Evolutionary conservation across 2,888 invertebrate species (phyloP), one percentile per base, ranked within the genome.

Genomic region (Icerya purchasi): DNA sequence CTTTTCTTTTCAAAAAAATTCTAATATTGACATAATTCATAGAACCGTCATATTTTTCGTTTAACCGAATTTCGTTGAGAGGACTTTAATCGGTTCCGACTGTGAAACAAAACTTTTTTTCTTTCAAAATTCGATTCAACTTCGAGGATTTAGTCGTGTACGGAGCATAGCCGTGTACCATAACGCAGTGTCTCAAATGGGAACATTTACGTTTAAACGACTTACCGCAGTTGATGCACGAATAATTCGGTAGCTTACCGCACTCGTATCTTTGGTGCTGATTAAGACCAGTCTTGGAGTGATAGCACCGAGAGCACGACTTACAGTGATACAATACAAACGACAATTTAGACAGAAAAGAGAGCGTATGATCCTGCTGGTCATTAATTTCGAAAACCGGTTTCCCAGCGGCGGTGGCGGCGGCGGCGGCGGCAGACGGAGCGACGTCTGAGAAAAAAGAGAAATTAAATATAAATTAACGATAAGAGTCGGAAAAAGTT

Each of bases 151-250:
- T n/a, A 1, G 54, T 55, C n/a, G 49, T 57, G 58, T 55, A 58
- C 10, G 60, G 36, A 3, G 50, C 50, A 19, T 21, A 52, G 36
- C 61, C 60, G 63, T 75, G 75, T 59, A 70, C 71, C 8, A 66
- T 68, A 50, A 68, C 69, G 22, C 68, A 65, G 62, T 77, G 76
- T 36, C 75, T 72, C 2, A 69, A 74, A 25, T 75, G 66, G 64
- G 74, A 74, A 65, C 75, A 76, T 64, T 75, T 74, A 56, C 74
- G 70, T 61, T 74, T 74, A 65, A 75, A 73, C 52, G 65, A 66
- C 61, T 70, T 70, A 22, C 63, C 65, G 61, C 73, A 74, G 14
- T 65, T 61, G 2, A 64, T 64, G 63, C 73, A 74, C 53, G 62
- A 62, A 62, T 68, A 71, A 21, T 67, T 68, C 0, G 72, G 71